Evolutionary conservation across 2,888 invertebrate genomes (phyloP), one percentile per base, ranked within the genome.

Genomic region (Tipula unca): DNA sequence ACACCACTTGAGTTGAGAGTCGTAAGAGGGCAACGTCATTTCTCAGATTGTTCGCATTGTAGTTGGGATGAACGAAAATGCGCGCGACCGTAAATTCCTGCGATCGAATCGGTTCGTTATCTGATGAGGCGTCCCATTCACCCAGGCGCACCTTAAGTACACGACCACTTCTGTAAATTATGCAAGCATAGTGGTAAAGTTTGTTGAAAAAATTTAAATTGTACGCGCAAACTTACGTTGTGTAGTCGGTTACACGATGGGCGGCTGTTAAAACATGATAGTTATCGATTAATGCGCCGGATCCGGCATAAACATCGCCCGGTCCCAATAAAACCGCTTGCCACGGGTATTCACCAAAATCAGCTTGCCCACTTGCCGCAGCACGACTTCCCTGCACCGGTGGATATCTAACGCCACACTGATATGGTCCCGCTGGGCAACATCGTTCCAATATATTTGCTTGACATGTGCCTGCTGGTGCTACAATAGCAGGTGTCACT

Each of bases 11-110:
- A 0, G 92, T 88, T 87, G 93, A 91, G n/a, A 98, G 90, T 86
- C 94, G 92, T 35, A 98, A 89, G 0, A 98, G 92, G 0, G 97
- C 97, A 42, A 98, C 92, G 89, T 97, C 96, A 89, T 96, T 96
- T 87, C 94, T 94, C 83, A 97, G 92, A 87, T 95, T 96, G 86
- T 92, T 92, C 0, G 94, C 90, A 88, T 95, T 94, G 89, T 93
- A 98, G 17, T 93, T 92, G 0, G 95, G 93, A 88, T 94, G 93
- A 6, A 93, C 91, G 87, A 92, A 93, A 54, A 95, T 93, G 87
- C 91, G 92, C 4, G 90, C 89, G 0, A 95, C 91, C 4, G 89
- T 90, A 87, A 93, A 92, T 89, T 95, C 95, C 88, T 94, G 92
- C 86, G 93, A 93, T 0, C 94, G 92, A 85, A 94, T 92, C 0